Percentiles rank a stretch among this genome's conserved stretches.
Evolutionary conservation across 2,797 vertebrate species (phyloP).

Genomic region (Enteromius paludinosus): DNA sequence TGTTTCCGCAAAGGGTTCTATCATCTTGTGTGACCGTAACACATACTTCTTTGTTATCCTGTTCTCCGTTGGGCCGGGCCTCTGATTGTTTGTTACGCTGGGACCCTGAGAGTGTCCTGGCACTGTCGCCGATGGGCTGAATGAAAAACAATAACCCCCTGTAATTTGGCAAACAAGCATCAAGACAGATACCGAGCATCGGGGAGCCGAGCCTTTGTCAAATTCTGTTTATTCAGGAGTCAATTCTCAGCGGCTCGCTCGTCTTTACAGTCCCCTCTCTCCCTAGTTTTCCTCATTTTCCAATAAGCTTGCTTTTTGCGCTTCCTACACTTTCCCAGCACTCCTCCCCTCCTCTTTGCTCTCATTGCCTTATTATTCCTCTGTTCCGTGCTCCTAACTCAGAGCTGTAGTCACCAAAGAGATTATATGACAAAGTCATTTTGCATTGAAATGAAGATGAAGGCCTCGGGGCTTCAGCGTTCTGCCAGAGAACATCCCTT

Average conservation of each 20-base stretch:
- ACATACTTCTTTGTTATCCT: conserved; percentile 49
- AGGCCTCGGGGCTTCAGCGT: conserved; percentile 56
- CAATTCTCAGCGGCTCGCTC: conserved; percentile 37
- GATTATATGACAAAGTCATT: conserved; percentile 61
- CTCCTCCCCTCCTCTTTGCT: conserved; percentile 39
- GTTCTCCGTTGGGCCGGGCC: conserved; percentile 44
- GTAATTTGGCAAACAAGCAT: conserved; percentile 44
- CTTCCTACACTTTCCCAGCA: conserved; percentile 46
- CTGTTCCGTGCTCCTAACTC: conserved; percentile 59
- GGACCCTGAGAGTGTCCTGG: conserved; percentile 47
- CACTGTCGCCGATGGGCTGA: conserved; percentile 28
- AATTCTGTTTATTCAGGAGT: conserved; percentile 55
- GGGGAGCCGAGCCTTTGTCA: conserved; percentile 42
- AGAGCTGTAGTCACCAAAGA: conserved; percentile 69
- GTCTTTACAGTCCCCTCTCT: conserved; percentile 68
- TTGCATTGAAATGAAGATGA: conserved; percentile 61
- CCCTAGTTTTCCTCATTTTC: conserved; percentile 63
- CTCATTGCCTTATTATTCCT: conserved; percentile 37
- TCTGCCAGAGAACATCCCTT: conserved; percentile 53
- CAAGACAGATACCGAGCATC: conserved; percentile 23
- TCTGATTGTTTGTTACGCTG: conserved; percentile 52
- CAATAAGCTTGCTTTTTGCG: conserved; percentile 42
- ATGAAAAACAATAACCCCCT: conserved; percentile 55
- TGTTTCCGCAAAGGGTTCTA: conserved; percentile 10
- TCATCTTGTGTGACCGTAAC: neutral